Conservation (phyloP, 92 coral and sea anemone species). For the Phenganax stokvisi region DNA sequence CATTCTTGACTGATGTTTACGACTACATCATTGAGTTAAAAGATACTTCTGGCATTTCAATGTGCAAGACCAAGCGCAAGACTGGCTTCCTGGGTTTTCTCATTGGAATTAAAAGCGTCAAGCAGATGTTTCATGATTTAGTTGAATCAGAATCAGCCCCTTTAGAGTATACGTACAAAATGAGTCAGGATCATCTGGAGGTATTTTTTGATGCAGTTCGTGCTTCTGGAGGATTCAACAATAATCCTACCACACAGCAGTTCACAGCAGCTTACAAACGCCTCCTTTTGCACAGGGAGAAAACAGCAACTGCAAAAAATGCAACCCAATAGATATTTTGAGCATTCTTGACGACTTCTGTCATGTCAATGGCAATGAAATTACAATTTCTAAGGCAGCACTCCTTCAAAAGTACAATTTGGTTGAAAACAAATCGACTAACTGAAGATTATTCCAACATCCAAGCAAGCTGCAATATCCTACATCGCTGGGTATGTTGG, state of each 20-base stretch:
- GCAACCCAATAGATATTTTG: no score
- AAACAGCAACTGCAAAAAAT: no score
- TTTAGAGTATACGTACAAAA: conserved; percentile 8
- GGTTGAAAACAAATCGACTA: no score
- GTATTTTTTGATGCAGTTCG: conserved; percentile 13
- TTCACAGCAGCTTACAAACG: conserved; percentile 18
- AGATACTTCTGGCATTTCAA: conserved; percentile 1
- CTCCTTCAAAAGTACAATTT: no score
- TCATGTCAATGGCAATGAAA: no score
- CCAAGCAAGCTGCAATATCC: not conserved
- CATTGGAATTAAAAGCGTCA: not conserved
- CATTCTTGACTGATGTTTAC: conserved; percentile 6
- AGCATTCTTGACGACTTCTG: no score
- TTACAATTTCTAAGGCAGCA: no score
- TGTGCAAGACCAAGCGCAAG: conserved; percentile 7
- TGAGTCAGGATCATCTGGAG: conserved; percentile 24
- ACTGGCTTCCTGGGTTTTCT: conserved; percentile 1
- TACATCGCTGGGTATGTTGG: not conserved
- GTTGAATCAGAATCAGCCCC: not conserved
- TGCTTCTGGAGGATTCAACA: conserved; percentile 5
- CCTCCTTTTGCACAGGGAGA: not conserved
- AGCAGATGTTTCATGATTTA: not conserved
- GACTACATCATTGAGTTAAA: not conserved
- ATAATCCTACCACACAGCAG: conserved; percentile 20
- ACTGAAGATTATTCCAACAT: not conserved